Base-by-base conservation (phyloP, 2,113 vertebrate species). In the Perca schrenkii region DNA sequence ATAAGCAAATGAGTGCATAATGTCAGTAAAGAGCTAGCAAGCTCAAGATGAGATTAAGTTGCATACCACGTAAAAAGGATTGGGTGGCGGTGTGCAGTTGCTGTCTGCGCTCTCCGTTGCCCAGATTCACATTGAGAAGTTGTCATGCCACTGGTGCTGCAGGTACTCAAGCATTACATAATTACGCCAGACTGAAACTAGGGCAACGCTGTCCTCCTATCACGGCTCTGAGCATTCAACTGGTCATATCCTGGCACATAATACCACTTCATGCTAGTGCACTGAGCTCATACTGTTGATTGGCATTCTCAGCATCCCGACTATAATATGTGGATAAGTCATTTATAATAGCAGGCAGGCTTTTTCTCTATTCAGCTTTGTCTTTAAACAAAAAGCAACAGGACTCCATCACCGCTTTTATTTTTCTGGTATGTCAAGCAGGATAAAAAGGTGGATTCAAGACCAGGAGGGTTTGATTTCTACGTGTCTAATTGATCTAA, bases 151-250 rank as follows among this genome's bases (percentile, higher is more conserved):
- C 82, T 60, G 80, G 88, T 87, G 85, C 88, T 89, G 91, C 89
- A 94, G 93, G 90, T 94, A 90, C 92, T 92, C 88, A 84, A 84
- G 87, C 84, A 85, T 94, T 93, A 88, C 91, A 86, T 93, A 90
- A 92, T 93, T 94, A 93, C 80, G 67, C 54, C 81, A 86, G 87
- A 88, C 83, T 88, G 70, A 89, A 94, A 92, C 74, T 94, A 93
- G 91, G 91, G 36, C 93, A 92, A 40, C 3, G 69, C 64, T 90
- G 71, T 85, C 81, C 78, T 89, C 86, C 89, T 87, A 88, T 92
- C 90, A 80, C 74, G 62, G 82, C 57, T 64, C 68, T 25, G 68
- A 88, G 54, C 83, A 76, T 80, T 81, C 82, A 69, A 85, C 84
- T 87, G 84, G 82, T 88, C 89, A 89, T 74, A 77, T 80, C 75